These are phyloP conservation scores for Bombyx huttoni DNA, from an alignment of 2,888 invertebrate species.

Conservation along the genomic window DNA sequence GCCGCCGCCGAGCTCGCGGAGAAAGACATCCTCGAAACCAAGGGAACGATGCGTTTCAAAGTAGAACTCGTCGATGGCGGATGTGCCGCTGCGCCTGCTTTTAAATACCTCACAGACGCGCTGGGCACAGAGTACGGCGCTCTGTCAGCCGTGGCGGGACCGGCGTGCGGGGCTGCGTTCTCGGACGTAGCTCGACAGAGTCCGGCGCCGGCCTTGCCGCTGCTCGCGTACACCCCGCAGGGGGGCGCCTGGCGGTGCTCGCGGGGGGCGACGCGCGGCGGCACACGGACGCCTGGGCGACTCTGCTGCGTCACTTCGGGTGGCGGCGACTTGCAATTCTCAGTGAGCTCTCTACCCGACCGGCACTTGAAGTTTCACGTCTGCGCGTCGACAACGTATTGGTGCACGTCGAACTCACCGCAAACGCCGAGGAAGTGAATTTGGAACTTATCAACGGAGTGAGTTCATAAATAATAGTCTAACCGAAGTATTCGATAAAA, in stretches of 20 bases:
- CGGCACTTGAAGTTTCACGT: conserved; percentile 26
- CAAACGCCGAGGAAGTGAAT: conserved; percentile 35
- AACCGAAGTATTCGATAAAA: too few species aligned
- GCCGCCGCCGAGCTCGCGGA: conserved; percentile 20
- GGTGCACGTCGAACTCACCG: conserved; percentile 35
- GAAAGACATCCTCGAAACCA: conserved; percentile 17
- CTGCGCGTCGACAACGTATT: conserved; percentile 25
- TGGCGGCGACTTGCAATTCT: conserved; percentile 46
- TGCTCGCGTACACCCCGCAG: conserved; percentile 45
- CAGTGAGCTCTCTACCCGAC: conserved; percentile 34
- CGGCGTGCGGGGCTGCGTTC: conserved; percentile 47
- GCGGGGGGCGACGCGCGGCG: conserved; percentile 31
- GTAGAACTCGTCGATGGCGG: conserved; percentile 38
- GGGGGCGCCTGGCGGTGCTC: conserved; percentile 26
- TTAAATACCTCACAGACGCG: conserved; percentile 41
- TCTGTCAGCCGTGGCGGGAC: conserved; percentile 44
- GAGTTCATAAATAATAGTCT: not conserved
- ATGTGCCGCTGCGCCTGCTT: conserved; percentile 41
- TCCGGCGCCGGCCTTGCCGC: conserved; percentile 34
- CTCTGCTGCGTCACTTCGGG: conserved; percentile 20
- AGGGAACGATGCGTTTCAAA: conserved; percentile 18
- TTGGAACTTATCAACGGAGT: conserved; percentile 22
- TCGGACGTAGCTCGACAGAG: conserved; percentile 43
- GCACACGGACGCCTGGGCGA: conserved; percentile 18
- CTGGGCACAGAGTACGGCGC: conserved; percentile 41